Percentiles rank a stretch among this genome's conserved stretches.
Conservation (phyloP, 2,797 vertebrate species). For the Heterohyrax brucei region DNA sequence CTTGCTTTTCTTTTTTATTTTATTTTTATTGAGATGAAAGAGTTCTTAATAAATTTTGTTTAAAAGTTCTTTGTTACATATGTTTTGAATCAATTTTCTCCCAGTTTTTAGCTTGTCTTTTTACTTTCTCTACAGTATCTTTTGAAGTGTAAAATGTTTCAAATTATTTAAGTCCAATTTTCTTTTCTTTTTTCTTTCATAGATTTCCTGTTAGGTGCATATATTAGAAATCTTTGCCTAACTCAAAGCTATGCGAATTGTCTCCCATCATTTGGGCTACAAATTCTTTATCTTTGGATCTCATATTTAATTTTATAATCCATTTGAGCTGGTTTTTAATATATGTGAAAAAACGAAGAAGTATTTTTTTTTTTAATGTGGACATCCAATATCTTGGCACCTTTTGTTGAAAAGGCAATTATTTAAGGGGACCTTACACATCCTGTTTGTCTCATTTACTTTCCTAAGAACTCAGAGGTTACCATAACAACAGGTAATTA, state of each 20-base stretch:
- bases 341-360: neutral
- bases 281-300: neutral
- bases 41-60: neutral
- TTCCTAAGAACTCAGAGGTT: neutral
- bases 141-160: neutral
- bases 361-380: no score
- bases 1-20: no score
- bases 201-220: neutral
- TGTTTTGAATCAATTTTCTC: no score
- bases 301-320: neutral
- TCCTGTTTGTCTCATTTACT: neutral
- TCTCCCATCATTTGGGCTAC: neutral
- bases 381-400: no score
- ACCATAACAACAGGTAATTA: neutral
- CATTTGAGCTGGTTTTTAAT: neutral
- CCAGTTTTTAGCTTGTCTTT: no score
- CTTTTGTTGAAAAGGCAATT: neutral
- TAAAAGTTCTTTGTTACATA: neutral
- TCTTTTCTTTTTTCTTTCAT: neutral
- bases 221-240: neutral
- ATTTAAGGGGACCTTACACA: neutral
- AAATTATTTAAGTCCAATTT: neutral
- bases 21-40: no score
- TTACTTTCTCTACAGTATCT: no score
- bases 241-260: neutral